Conservation (phyloP, 2,797 vertebrate genomes). For the Paedocypris micromegethes region DNA sequence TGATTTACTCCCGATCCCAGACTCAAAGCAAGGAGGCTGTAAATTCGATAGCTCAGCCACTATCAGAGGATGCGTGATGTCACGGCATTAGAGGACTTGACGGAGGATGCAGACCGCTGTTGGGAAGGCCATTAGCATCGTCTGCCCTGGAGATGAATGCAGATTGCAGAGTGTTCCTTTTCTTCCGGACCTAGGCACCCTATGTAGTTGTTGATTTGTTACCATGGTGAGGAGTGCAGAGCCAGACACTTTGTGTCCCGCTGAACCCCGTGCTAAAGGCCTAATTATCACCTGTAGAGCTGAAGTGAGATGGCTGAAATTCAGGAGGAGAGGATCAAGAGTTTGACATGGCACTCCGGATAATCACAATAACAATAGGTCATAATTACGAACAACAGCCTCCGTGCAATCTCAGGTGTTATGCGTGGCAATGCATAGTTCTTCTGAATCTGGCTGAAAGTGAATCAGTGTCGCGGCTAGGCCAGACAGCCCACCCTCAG, state of each 20-base stretch:
- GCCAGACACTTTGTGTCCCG: slow-evolving; percentile 52
- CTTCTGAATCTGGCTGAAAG: slow-evolving; percentile 34
- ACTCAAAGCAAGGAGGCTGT: slow-evolving; percentile 3
- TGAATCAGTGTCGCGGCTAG: slow-evolving; percentile 42
- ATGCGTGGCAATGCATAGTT: slow-evolving; percentile 35
- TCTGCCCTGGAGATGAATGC: slow-evolving; percentile 51
- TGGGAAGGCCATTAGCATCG: slow-evolving; percentile 49
- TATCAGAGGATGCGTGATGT: slow-evolving; percentile 11
- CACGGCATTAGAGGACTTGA: slow-evolving; percentile 24
- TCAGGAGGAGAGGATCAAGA: slow-evolving; percentile 63
- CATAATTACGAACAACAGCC: slow-evolving; percentile 65
- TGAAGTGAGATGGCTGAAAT: slow-evolving; percentile 62
- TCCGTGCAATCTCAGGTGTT: slow-evolving; percentile 52
- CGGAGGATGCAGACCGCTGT: slow-evolving; percentile 36
- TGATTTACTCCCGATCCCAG: slow-evolving; percentile 14
- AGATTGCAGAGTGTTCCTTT: slow-evolving; percentile 47
- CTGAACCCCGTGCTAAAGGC: slow-evolving; percentile 62
- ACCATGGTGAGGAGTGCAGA: slow-evolving; percentile 60
- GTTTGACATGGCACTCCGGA: slow-evolving; percentile 61
- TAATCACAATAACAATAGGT: slow-evolving; percentile 70
- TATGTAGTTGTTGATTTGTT: slow-evolving; percentile 61
- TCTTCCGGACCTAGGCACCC: slow-evolving; percentile 46
- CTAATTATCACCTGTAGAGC: slow-evolving; percentile 65
- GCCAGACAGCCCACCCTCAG: slow-evolving; percentile 34
- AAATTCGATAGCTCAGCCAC: slow-evolving; percentile 24